Base-by-base conservation (phyloP, 2,113 vertebrate genomes). In the Neoarius graeffei region DNA sequence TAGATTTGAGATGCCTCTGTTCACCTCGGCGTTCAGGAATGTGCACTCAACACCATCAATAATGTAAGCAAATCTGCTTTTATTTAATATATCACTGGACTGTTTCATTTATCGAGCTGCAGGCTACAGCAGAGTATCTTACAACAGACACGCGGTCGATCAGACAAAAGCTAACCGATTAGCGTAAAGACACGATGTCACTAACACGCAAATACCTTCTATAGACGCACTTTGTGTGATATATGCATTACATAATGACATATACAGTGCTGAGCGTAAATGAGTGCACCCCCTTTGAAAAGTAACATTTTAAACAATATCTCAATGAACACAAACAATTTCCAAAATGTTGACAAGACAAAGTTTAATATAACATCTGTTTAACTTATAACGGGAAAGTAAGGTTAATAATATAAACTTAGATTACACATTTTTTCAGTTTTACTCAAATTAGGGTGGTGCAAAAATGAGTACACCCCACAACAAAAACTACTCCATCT, bases 1-100 rank as follows among this genome's bases (percentile, higher is more conserved):
- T 73, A 73, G 69, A 73, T 73, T 73, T 42, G 69, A 73, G 69
- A 73, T 73, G 69, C 69, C 69, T 73, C 69, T 42, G 69, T 73
- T 73, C 66, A 66, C 56, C 35, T 76, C 20, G 7, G 35, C 81
- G n/a, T 59, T 85, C 35, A 69, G 80, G 69, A 87, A 25, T 85
- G 71, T 64, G 79, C 85, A 83, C 87, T 84, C 85, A 59, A 57
- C 71, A 77, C 59, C 91, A 91, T 88, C 89, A 90, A 87, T 90
- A 90, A 89, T 91, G 91, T 87, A 90, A 89, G 89, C 79, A 82
- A 90, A 91, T 91, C 88, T 86, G 76, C 86, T 88, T 91, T 89
- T 89, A 90, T 89, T 90, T 77, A 88, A 90, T 90, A 85, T 81
- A 92, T 92, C 83, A 86, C 85, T 89, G 89, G 83, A 85, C 86